Base-by-base conservation (phyloP, 2,113 vertebrate species). In the Thamnophis sirtalis region DNA sequence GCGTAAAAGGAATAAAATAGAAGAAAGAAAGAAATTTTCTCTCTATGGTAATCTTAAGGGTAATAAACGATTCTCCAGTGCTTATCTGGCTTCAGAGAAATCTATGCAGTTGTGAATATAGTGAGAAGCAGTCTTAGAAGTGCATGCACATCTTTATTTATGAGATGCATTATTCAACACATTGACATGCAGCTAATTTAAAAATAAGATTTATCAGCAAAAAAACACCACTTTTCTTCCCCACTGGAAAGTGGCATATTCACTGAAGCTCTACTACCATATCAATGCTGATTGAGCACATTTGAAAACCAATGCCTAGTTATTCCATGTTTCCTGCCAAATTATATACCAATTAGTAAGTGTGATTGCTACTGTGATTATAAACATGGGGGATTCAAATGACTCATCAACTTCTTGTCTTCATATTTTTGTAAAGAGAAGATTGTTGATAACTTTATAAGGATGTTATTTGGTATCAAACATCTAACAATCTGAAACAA, bases 141-240 rank as follows among this genome's bases (percentile, higher is more conserved):
- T 21, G 48, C 93, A 38, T 11, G 0, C 48, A 50, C 58, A 80
- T 63, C 56, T 91, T 88, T 88, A 86, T 93, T 93, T 92, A 60
- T 9, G 22, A 92, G 92, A 93, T 94, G 91, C 93, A 91, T 95
- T 96, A 96, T 94, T 96, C 95, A 96, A 91, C 63, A 89, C 60
- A 7, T 89, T 93, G 95, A 93, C 84, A 43, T 1, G 80, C 92
- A 89, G 91, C 91, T 95, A 90, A 93, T 94, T 94, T 94, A 91
- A 91, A 95, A 95, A 92, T n/a, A 87, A 93, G 93, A 94, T 94
- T 92, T 92, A 96, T 95, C 96, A 96, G 93, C 93, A 89, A 94
- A 89, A 88, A 93, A 48, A 85, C 6, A 68, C 21, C 0, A 0
- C 43, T 93, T 43, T 88, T 19, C 87, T 89, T 86, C 91, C 92